Base-by-base conservation (phyloP, 2,113 vertebrate genomes). In the Fulmarus glacialis region DNA sequence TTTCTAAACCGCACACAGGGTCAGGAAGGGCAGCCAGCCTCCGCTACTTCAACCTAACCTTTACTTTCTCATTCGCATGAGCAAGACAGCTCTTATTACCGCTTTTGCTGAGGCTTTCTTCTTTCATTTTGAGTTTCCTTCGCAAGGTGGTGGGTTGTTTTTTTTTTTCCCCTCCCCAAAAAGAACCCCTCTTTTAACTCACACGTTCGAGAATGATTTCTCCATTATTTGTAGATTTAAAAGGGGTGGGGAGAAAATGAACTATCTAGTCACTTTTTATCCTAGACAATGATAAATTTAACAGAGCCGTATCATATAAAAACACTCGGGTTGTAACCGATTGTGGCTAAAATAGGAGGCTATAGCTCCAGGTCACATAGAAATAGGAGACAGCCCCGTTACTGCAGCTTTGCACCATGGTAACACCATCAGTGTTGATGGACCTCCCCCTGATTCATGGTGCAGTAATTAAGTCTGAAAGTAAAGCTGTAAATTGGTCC, bases 401-500 rank as follows among this genome's bases (percentile, higher is more conserved):
- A 40, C 30, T 7, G 6, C n/a, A 55, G 50, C 48, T 71, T 74
- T 40, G 34, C 6, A 15, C 34, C 22, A 11, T 34, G 4, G 19
- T 16, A 45, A 52, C 48, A 22, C 20, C 29, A 13, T 0, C 0
- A 1, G 29, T 13, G 20, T n/a, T 32, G 63, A 34, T 2, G 0
- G 30, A 53, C 42, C 27, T 72, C 24, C 32, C 26, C 21, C 29
- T 34, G 70, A 80, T 58, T 80, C 60, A 59, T 6, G 16, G 22
- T 4, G 24, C 30, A 17, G 26, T 53, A 80, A 92, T 75, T 68
- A 88, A 81, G 34, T 9, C 34, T 24, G 30, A 47, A 90, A 82
- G 50, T 21, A 52, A 71, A 82, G 77, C 52, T 26, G 30, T 38
- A 78, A 60, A 66, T 8, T 45, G 64, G 70, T 47, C 90, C 52